Base-by-base conservation (phyloP, 1,140 invertebrate species). In the Homalodisca vitripennis region DNA sequence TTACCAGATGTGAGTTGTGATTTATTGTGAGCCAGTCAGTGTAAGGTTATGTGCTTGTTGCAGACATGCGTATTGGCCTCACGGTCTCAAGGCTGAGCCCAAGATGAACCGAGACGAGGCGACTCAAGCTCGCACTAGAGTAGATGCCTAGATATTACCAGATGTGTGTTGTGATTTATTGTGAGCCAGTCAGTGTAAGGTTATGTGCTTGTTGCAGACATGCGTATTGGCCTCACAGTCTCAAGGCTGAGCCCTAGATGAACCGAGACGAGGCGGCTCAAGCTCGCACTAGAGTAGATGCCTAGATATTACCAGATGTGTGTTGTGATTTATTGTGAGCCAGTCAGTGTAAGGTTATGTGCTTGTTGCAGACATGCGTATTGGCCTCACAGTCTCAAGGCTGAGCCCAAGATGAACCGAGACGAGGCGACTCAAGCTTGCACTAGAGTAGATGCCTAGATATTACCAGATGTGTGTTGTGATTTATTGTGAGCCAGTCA, bases 61-160 rank as follows among this genome's bases (percentile, higher is more conserved):
- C 48, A 92, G 90, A 73, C 87, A 92, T 74, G 86, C 88, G 22
- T 87, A 91, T 73, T 94, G 92, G 92, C 91, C 92, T 14, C 87
- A 88, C 74, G 91, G 90, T 22, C 77, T 86, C 0, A 81, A 85
- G 72, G 87, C 85, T 51, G 85, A 87, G 70, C 82, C 82, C 46
- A 82, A 81, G 73, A 82, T 85, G 13, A 83, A 85, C 17, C 83
- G 93, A 53, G 89, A 92, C 78, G 80, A 85, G 14, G 86, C 87
- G 26, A 91, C 88, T 0, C 90, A 89, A 79, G 88, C 89, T 77
- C 83, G 93, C 74, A 94, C 93, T 0, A 82, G 92, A 73, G 87
- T 96, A 0, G 90, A 91, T 17, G 93, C 93, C 65, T 95, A 95
- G 83, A 86, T 92, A 12, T n/a, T n/a, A n/a, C n/a, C n/a, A n/a